phyloP scores from a whole-genome alignment of 2,888 invertebrate genomes.

The Mythimna albipuncta region DNA sequence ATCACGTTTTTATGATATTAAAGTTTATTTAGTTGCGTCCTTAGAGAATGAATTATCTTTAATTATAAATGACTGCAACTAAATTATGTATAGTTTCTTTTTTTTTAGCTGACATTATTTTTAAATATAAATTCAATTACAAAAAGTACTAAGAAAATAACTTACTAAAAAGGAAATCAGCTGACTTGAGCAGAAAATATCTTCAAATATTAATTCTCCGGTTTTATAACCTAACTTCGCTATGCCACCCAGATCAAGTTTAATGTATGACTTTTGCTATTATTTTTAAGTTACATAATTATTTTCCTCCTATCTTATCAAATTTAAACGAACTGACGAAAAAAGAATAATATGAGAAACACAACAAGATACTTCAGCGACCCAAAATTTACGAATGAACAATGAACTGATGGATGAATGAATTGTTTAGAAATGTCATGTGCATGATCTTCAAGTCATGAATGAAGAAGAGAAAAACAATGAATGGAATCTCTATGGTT shows the following conservation, averaged over 20 bases:
- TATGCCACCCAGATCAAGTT: conserved; percentile 18
- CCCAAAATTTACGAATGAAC: conserved; percentile 37
- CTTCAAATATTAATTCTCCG: conserved; percentile 19
- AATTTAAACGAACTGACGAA: conserved; percentile 43
- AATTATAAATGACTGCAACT: not conserved
- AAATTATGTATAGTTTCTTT: not conserved
- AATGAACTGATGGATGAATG: conserved; percentile 46
- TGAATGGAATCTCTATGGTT: not conserved
- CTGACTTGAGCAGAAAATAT: conserved; percentile 53
- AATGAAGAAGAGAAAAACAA: conserved; percentile 12
- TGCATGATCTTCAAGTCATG: not conserved
- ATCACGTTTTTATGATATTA: not conserved
- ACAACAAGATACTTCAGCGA: not conserved
- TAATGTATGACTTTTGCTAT: conserved; percentile 20
- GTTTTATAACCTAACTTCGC: conserved; percentile 18
- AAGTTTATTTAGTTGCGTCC: no score
- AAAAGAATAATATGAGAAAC: conserved; percentile 26
- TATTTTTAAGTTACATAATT: conserved; percentile 54
- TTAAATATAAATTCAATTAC: not conserved
- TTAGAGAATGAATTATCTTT: no score
- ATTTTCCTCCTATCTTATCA: conserved; percentile 48
- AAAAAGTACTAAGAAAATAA: conserved; percentile 22
- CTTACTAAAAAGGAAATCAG: conserved; percentile 59
- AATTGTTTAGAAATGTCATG: not conserved
- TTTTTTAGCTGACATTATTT: not conserved